Conservation (phyloP, 2,797 vertebrate species). For the Lithobates sylvaticus region DNA sequence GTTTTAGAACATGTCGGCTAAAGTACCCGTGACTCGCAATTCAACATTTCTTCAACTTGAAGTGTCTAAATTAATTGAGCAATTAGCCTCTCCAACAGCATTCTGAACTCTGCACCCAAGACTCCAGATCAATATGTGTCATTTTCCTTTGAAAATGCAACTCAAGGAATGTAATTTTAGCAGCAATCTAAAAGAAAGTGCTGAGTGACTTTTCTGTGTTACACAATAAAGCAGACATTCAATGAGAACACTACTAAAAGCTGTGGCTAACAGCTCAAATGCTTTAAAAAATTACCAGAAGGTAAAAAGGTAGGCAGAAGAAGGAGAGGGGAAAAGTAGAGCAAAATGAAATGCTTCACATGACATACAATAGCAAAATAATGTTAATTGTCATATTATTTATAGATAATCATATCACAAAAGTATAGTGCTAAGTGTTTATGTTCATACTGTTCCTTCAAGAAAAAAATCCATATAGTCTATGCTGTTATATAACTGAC, state of each 20-base stretch:
- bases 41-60: constrained; percentile 45
- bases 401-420: constrained; percentile 22
- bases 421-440: neutral
- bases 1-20: constrained; percentile 40
- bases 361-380: constrained; percentile 41
- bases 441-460: neutral
- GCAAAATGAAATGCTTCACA: constrained; percentile 30
- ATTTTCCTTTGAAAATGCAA: constrained; percentile 51
- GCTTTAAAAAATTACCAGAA: constrained; percentile 15
- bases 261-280: constrained; percentile 37
- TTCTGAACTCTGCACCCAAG: constrained; percentile 56
- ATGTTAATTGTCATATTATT: constrained; percentile 25
- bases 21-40: constrained; percentile 43
- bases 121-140: constrained; percentile 54
- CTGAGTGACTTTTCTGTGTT: constrained; percentile 50
- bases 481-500: neutral
- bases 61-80: constrained; percentile 58
- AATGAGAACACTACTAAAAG: constrained; percentile 40
- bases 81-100: constrained; percentile 55
- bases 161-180: constrained; percentile 56
- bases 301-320: constrained; percentile 2
- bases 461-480: neutral
- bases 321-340: neutral
- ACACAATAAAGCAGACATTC: constrained; percentile 48
- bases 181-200: constrained; percentile 54